Evolutionary conservation across 37 sponge, comb jelly and placozoan species (phyloP).

Genomic region (Axinella damicornis): DNA sequence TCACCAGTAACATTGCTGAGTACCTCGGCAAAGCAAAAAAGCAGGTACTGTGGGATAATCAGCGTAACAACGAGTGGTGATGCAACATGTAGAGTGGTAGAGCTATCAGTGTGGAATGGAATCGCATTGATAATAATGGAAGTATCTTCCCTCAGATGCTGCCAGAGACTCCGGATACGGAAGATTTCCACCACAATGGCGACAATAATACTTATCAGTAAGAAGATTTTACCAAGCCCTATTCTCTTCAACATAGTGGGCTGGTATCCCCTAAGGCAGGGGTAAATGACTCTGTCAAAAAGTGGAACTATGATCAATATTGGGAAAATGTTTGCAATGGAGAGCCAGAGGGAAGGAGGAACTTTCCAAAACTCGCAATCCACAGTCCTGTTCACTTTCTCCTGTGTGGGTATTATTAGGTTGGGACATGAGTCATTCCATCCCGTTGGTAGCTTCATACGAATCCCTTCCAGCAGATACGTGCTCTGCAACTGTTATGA

Average conservation of each 20-base stretch:
- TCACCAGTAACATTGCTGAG: neutral
- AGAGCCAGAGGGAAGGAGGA: neutral
- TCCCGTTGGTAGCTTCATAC: neutral
- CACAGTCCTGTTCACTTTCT: neutral
- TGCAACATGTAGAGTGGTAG: neutral
- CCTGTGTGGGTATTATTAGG: neutral
- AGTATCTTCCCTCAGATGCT: neutral
- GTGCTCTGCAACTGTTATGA: neutral
- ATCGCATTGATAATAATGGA: neutral
- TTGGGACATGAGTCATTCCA: neutral
- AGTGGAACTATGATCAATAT: conserved; percentile 8
- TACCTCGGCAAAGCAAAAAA: neutral
- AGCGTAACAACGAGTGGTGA: neutral
- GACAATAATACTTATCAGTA: neutral
- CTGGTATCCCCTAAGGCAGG: neutral
- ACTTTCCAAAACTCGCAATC: neutral
- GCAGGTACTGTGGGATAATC: neutral
- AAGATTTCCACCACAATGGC: neutral
- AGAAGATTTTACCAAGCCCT: neutral
- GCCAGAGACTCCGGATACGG: neutral
- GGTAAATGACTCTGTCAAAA: neutral
- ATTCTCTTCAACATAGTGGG: conserved; percentile 3
- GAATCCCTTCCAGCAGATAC: neutral
- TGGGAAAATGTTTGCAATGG: neutral
- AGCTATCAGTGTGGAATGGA: conserved; percentile 1